These are phyloP conservation scores for Calephelis nemesis DNA, from an alignment of 1,140 invertebrate species.

Conservation along the genomic window DNA sequence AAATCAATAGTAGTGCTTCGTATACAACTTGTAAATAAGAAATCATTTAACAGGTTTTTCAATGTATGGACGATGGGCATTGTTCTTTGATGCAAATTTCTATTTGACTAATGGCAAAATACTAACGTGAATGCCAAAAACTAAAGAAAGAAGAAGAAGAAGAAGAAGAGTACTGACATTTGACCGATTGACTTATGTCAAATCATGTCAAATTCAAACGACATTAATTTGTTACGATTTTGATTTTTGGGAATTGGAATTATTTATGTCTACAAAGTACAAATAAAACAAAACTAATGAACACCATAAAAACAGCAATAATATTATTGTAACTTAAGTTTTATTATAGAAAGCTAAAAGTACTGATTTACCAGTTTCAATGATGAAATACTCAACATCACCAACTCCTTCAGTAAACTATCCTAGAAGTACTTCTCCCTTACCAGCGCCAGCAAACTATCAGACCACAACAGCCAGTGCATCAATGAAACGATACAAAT, in stretches of 20 bases:
- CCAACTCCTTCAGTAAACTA: slow-evolving; percentile 78
- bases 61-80: too few species aligned
- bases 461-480: slow-evolving; percentile 89
- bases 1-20: too few species aligned
- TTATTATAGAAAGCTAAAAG: not conserved
- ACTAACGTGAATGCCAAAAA: not conserved
- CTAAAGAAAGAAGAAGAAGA: too few species aligned
- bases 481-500: slow-evolving; percentile 95
- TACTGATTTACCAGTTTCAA: slow-evolving; percentile 18
- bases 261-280: not conserved
- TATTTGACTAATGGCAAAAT: not conserved
- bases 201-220: slow-evolving; percentile 14
- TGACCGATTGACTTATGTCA: slow-evolving; percentile 9
- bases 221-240: slow-evolving; percentile 16
- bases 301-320: not conserved
- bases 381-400: slow-evolving; percentile 85
- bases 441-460: slow-evolving; percentile 81
- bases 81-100: too few species aligned
- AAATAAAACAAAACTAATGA: not conserved
- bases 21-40: too few species aligned
- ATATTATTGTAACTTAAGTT: not conserved
- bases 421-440: slow-evolving; percentile 78
- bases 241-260: not conserved
- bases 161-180: not conserved
- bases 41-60: too few species aligned